Conservation (phyloP, 2,113 vertebrate species). For the Mola mola region DNA sequence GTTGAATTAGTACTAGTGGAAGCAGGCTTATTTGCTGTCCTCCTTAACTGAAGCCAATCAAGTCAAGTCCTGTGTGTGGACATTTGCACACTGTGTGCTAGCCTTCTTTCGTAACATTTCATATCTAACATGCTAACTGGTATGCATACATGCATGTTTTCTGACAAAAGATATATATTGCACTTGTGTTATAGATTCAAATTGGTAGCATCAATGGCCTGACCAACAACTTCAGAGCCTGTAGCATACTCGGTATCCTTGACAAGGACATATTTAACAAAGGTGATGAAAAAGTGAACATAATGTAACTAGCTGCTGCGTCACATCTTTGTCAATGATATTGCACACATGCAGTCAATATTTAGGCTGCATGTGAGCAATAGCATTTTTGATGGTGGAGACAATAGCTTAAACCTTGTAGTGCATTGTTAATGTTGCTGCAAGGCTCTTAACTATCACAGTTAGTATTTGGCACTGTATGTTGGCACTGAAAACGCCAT, state of each 20-base stretch:
- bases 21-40: no score
- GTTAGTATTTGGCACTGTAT: conserved; percentile 30
- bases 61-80: no score
- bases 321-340: conserved; percentile 57
- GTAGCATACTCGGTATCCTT: conserved; percentile 8
- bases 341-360: no score
- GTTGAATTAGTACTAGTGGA: no score
- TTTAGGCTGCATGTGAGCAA: conserved; percentile 16
- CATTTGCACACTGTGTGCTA: no score
- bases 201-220: conserved; percentile 18
- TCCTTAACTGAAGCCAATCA: no score
- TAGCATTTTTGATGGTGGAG: conserved; percentile 27
- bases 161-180: no score
- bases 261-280: conserved; percentile 44
- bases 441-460: conserved; percentile 4
- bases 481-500: conserved; percentile 3
- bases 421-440: conserved; percentile 14
- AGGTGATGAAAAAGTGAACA: conserved; percentile 29
- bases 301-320: conserved; percentile 46
- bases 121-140: no score
- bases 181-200: no score
- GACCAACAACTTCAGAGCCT: conserved; percentile 17
- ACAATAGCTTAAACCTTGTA: conserved; percentile 20
- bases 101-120: no score
- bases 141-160: no score